Evolutionary conservation across 2,797 vertebrate species (phyloP).

Genomic region (Gobio occitaniae): DNA sequence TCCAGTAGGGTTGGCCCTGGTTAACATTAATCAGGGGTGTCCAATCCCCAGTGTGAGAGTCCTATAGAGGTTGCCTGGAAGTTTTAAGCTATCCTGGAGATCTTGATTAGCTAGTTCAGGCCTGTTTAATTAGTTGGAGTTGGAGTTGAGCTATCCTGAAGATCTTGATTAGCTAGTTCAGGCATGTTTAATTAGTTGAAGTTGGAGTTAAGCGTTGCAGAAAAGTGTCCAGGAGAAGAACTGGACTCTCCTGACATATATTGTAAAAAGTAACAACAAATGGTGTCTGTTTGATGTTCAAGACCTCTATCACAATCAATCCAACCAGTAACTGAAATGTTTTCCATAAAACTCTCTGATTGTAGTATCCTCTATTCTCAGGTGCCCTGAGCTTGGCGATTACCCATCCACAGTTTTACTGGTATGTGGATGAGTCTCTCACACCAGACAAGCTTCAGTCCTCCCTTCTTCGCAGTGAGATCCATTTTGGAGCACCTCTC

Average conservation of each 20-base stretch:
- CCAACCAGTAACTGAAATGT: neutral
- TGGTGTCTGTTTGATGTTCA: neutral
- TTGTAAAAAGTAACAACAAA: neutral
- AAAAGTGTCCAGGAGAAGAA: neutral
- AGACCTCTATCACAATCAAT: neutral
- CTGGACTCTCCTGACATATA: neutral
- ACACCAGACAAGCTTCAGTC: slow-evolving; percentile 90
- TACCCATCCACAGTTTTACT: slow-evolving; percentile 98
- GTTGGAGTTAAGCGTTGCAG: neutral
- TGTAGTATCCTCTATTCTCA: slow-evolving; percentile 61
- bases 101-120: neutral
- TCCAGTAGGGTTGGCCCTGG: neutral
- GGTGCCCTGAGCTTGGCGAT: slow-evolving; percentile 95
- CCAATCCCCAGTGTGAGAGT: neutral
- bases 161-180: neutral
- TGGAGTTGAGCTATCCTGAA: neutral
- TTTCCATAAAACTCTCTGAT: neutral
- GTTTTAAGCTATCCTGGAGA: neutral
- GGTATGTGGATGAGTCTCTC: slow-evolving; percentile 95
- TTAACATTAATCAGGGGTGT: neutral
- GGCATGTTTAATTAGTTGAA: neutral
- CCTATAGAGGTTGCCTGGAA: neutral
- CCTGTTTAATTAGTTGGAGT: neutral
- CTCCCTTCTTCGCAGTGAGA: slow-evolving; percentile 92
- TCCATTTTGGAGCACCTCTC: slow-evolving; percentile 94